Base-by-base conservation (phyloP, 2,888 invertebrate species). In the Protonemura montana region DNA sequence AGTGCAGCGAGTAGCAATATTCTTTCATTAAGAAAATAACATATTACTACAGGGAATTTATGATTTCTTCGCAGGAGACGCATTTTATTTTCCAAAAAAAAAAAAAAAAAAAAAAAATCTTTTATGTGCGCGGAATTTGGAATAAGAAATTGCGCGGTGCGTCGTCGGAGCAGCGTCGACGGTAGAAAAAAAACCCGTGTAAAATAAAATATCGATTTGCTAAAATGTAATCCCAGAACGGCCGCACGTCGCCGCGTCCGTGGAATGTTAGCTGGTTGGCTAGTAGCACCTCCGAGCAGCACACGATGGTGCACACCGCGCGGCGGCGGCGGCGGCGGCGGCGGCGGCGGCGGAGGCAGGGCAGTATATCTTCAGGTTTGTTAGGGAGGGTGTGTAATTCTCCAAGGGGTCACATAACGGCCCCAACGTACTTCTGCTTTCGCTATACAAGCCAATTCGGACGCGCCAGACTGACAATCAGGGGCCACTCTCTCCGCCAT, bases 321-420 rank as follows among this genome's bases (percentile, higher is more conserved):
- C 35, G 35, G 35, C 35, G 35, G 10, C 35, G 35, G 35, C 76
- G 26, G 35, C 76, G 26, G 3, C n/a, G 76, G 2, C n/a, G 76
- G 5, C 76, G 26, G 76, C 26, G 26, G 3, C 76, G 76, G 5
- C n/a, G 5, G 26, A 3, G n/a, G 76, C 76, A 26, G 42, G 82
- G 41, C 82, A 35, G 76, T 84, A 84, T 84, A 59, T 84, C 84
- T 84, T 26, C 27, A 10, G 29, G 59, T 59, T 84, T 84, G 84
- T 27, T 30, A 26, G 78, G 78, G 78, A 25, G 84, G 84, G 76
- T 59, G 42, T 29, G 29, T 27, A 59, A 76, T 59, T 76, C 84
- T 84, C 84, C 28, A 28, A 76, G 84, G 84, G 29, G 84, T 59
- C 84, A 84, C 84, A 84, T 81, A 81, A 81, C 59, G 59, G 59